A percentile compares a stretch with the other conserved stretches of the same genome.
Evolutionary conservation across 2,113 vertebrate species (phyloP).

Genomic region (Psilopsiagon aymara): DNA sequence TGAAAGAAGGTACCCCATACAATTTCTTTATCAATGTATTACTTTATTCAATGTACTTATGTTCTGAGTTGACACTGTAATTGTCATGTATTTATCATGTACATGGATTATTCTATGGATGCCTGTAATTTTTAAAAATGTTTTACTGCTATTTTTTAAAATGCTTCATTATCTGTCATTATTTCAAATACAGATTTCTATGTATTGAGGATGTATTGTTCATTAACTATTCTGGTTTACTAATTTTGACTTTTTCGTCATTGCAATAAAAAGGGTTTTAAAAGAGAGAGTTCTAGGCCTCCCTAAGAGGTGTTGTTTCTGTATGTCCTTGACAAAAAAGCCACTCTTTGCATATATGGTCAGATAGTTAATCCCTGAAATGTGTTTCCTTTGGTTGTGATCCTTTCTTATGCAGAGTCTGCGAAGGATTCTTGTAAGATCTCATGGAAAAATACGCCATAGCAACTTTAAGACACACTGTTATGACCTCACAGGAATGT

Average conservation of each 20-base stretch:
- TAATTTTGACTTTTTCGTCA: background rate
- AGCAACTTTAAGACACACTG: background rate
- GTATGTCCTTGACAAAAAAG: background rate
- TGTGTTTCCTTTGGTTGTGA: background rate
- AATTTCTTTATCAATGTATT: background rate
- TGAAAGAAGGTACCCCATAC: background rate
- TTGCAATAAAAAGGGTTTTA: background rate
- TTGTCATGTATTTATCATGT: background rate
- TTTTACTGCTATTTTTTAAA: background rate
- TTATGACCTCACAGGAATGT: background rate
- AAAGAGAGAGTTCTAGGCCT: background rate
- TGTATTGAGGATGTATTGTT: background rate
- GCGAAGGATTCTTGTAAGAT: background rate
- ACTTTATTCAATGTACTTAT: background rate
- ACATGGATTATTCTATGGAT: background rate
- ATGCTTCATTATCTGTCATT: background rate
- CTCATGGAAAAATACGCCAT: fast-evolving
- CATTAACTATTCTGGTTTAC: background rate
- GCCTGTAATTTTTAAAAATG: background rate
- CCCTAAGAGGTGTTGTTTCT: background rate
- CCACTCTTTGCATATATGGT: background rate
- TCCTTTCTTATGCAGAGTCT: background rate
- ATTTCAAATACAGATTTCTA: background rate
- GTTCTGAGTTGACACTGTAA: background rate
- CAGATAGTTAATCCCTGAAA: background rate